Base-by-base conservation (phyloP, 1,140 invertebrate species). In the Drosophila lini region DNA sequence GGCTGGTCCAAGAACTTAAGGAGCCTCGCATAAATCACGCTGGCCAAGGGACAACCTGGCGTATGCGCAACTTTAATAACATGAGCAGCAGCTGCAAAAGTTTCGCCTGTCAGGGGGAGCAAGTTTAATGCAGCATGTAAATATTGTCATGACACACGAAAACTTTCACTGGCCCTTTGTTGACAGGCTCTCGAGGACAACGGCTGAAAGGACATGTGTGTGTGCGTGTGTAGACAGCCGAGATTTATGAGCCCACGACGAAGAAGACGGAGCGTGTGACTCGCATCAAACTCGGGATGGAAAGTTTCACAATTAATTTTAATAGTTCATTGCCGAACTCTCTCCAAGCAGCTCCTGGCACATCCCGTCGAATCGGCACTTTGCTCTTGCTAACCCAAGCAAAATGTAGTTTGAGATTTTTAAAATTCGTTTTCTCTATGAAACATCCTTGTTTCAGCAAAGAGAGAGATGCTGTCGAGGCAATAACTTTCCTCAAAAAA, bases 111-210 rank as follows among this genome's bases (percentile, higher is more conserved):
- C 73, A 47, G 44, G 44, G 47, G 38, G 58, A 69, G 79, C 79
- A 88, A 89, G 83, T 89, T 89, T 86, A 86, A 86, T 86, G 83
- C 84, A 86, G 84, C 83, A 89, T 86, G 83, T 86, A 86, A 86
- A 86, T 86, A 89, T 86, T 88, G 83, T 63, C 83, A 68, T 85
- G 82, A 85, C 79, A 70, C 82, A 85, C 62, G 79, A 88, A 85
- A 85, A 85, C 82, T 85, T 85, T 85, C 82, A 88, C 71, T 78
- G 65, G 52, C 44, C 80, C 64, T 83, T 77, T 88, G 82, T 82
- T 82, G 83, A 81, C 82, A 82, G 62, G 60, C 56, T 60, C 74
- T 50, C 36, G 74, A 71, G 78, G 56, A 71, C 57, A 52, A 52
- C 38, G 53, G 60, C 42, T 44, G 55, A 52, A 62, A 48, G 45